Evolutionary conservation across 1,140 invertebrate species (phyloP).

Genomic region (Drosophila erecta): DNA sequence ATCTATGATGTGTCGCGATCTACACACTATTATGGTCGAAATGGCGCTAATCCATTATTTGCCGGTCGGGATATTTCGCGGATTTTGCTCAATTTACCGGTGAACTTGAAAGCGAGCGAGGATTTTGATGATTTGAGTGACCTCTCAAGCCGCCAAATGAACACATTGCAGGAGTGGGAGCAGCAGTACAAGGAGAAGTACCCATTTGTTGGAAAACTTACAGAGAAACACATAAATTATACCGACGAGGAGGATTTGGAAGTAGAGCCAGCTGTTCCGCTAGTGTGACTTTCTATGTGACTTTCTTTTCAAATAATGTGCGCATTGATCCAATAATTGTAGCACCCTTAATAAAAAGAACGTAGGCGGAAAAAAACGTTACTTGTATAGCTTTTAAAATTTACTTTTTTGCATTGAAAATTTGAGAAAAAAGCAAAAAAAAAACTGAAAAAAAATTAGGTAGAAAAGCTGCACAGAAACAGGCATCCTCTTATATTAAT

Average conservation of each 20-base stretch:
- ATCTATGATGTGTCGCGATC: constrained; percentile 56
- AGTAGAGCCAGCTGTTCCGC: not conserved
- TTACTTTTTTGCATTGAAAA: too few species aligned
- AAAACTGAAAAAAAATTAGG: too few species aligned
- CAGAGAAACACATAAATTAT: constrained; percentile 19
- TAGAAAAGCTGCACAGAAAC: too few species aligned
- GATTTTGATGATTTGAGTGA: constrained; percentile 54
- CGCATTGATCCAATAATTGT: too few species aligned
- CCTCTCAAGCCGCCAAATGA: constrained; percentile 34
- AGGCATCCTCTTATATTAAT: not conserved
- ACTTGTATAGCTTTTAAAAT: too few species aligned
- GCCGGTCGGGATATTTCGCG: constrained; percentile 58
- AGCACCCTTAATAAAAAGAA: too few species aligned
- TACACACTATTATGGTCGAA: constrained; percentile 49
- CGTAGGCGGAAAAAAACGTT: too few species aligned
- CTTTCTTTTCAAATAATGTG: not conserved
- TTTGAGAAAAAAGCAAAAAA: too few species aligned
- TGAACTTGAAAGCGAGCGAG: constrained; percentile 1
- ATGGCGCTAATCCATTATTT: constrained; percentile 52
- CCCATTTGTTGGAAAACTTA: constrained; percentile 41
- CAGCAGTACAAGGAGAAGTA: constrained; percentile 48
- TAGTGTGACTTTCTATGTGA: not conserved
- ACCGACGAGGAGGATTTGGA: constrained; percentile 26
- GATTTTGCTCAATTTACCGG: constrained; percentile 48
- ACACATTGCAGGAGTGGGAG: constrained; percentile 48